Percentiles rank a stretch among this genome's conserved stretches.
These are phyloP conservation scores for Elephas maximus DNA, from an alignment of 2,113 vertebrate genomes.

Conservation along the genomic window DNA sequence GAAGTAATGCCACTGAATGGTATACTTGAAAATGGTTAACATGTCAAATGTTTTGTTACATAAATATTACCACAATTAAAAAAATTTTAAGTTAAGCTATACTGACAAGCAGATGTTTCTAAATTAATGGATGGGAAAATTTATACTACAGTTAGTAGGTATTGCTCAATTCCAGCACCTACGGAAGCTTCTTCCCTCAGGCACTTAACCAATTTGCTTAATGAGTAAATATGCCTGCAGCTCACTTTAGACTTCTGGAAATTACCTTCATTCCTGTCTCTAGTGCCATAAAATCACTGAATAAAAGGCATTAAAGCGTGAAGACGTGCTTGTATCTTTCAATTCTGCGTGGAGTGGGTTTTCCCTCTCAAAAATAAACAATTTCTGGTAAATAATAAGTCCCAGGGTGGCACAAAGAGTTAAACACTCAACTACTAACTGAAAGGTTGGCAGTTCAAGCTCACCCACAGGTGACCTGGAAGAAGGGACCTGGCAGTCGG, in stretches of 20 bases:
- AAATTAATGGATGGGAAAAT: slow-evolving; percentile 50
- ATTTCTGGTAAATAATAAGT: not conserved
- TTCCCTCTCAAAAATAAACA: not conserved
- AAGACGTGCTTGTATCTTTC: not conserved
- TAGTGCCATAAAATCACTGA: slow-evolving; percentile 74
- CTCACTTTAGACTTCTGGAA: slow-evolving; percentile 49
- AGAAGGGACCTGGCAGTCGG: not conserved
- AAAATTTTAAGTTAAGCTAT: not conserved
- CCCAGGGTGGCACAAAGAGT: not conserved
- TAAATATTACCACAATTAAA: not conserved
- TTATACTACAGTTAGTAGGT: not conserved
- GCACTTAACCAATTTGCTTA: slow-evolving; percentile 67
- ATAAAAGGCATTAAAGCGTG: slow-evolving; percentile 67
- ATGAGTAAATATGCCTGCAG: slow-evolving; percentile 45
- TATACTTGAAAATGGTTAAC: not conserved
- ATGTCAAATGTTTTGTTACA: not conserved
- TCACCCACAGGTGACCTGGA: not conserved
- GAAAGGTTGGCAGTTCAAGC: not conserved
- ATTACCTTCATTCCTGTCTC: slow-evolving; percentile 67
- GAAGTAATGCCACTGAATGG: not conserved
- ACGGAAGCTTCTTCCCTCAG: slow-evolving; percentile 71
- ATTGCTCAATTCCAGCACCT: slow-evolving; percentile 72
- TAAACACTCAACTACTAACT: not conserved
- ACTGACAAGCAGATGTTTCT: slow-evolving; percentile 51
- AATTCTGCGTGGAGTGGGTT: not conserved